phyloP scores from a whole-genome alignment of 2,113 vertebrate species.

The Corythornis vintsioides region DNA sequence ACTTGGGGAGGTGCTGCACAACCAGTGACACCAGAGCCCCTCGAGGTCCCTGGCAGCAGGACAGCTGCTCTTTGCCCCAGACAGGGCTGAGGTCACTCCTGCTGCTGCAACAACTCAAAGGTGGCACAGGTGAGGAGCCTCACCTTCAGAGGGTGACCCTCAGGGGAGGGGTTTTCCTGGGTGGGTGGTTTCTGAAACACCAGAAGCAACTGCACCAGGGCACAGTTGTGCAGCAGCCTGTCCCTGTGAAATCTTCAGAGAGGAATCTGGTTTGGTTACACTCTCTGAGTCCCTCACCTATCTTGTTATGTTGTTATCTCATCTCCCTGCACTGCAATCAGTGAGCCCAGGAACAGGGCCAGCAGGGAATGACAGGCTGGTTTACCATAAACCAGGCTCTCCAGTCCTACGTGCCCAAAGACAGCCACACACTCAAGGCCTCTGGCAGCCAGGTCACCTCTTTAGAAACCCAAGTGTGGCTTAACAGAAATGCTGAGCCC shows the following conservation, averaged over 20 bases:
- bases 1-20: rapidly evolving
- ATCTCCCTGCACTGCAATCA: not conserved
- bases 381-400: not conserved
- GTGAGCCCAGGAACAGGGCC: not conserved
- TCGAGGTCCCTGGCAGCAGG: not conserved
- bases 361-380: not conserved
- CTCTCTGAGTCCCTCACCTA: not conserved
- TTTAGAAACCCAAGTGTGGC: not conserved
- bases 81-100: not conserved
- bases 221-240: not conserved
- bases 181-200: not conserved
- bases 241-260: not conserved
- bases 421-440: not conserved
- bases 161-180: not conserved
- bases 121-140: not conserved
- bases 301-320: not conserved
- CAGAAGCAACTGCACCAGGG: not conserved
- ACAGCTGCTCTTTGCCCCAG: not conserved
- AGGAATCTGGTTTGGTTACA: not conserved
- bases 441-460: not conserved
- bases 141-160: not conserved
- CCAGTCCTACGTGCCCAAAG: not conserved
- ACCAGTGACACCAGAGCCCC: rapidly evolving
- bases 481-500: not conserved
- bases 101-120: not conserved